These are phyloP conservation scores for Acromyrmex heyeri DNA, from an alignment of 1,140 invertebrate genomes.

Conservation along the genomic window DNA sequence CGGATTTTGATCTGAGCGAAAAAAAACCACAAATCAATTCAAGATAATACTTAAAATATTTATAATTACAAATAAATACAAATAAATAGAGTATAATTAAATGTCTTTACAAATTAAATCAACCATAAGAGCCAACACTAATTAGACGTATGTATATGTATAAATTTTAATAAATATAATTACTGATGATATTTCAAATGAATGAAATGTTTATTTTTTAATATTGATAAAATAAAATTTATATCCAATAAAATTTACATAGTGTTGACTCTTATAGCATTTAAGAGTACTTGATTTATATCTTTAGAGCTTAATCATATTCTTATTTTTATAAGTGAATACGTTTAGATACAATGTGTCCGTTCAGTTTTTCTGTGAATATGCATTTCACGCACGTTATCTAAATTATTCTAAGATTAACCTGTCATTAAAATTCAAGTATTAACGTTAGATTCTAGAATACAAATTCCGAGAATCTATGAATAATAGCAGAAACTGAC, in stretches of 20 bases:
- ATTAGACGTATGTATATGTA: too few relatives aligned
- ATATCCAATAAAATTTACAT: too few relatives aligned
- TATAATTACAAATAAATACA: not conserved
- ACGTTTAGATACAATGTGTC: not conserved
- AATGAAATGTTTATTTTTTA: too few relatives aligned
- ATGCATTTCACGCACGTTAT: not conserved
- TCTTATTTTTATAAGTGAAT: not conserved
- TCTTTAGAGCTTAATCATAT: too few relatives aligned
- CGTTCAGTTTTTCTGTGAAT: not conserved
- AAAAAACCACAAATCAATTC: not conserved
- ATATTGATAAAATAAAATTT: too few relatives aligned
- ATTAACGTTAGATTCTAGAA: not conserved
- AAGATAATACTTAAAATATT: not conserved
- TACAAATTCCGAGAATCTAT: slow-evolving; percentile 1
- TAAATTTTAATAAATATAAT: too few relatives aligned
- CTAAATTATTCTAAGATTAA: not conserved
- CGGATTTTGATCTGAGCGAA: not conserved
- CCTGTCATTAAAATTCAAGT: not conserved
- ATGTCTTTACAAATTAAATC: too few relatives aligned
- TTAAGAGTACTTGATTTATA: too few relatives aligned
- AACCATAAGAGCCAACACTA: too few relatives aligned
- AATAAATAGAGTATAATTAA: not conserved
- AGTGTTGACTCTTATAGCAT: too few relatives aligned
- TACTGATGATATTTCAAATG: too few relatives aligned
- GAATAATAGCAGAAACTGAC: slow-evolving; percentile 1